Evolutionary conservation across 2,888 invertebrate species (phyloP).

Genomic region (Coenonympha arcania): DNA sequence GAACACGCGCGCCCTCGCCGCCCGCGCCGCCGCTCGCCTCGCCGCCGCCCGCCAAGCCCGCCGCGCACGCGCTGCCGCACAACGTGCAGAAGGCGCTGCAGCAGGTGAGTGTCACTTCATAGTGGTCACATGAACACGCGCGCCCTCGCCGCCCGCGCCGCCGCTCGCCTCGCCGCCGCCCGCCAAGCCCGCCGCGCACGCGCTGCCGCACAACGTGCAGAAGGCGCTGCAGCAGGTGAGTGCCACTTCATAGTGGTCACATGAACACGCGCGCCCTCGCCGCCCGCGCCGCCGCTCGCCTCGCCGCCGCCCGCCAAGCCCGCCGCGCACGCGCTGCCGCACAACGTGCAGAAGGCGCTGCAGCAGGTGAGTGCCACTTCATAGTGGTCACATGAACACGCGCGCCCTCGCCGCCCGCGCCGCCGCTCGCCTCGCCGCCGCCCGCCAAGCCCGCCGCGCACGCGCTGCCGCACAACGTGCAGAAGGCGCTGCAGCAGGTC

Average conservation of each 20-base stretch:
- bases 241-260: not conserved
- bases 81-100: slow-evolving; percentile 89
- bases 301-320: slow-evolving; percentile 54
- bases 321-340: slow-evolving; percentile 55
- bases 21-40: slow-evolving; percentile 56
- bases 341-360: slow-evolving; percentile 86
- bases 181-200: slow-evolving; percentile 52
- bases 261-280: slow-evolving; percentile 79
- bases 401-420: slow-evolving; percentile 65
- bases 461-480: slow-evolving; percentile 77
- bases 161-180: slow-evolving; percentile 59
- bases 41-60: slow-evolving; percentile 55
- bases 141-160: slow-evolving; percentile 50
- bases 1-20: slow-evolving; percentile 75
- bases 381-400: slow-evolving; percentile 74
- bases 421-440: slow-evolving; percentile 59
- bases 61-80: slow-evolving; percentile 57
- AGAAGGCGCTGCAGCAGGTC: slow-evolving; percentile 87
- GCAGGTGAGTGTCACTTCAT: slow-evolving; percentile 72
- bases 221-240: slow-evolving; percentile 85
- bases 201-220: slow-evolving; percentile 78
- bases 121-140: slow-evolving; percentile 78
- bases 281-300: slow-evolving; percentile 56
- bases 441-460: slow-evolving; percentile 52
- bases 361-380: slow-evolving; percentile 77